Conservation (phyloP, 2,113 vertebrate species). For the Enhydra lutris region DNA sequence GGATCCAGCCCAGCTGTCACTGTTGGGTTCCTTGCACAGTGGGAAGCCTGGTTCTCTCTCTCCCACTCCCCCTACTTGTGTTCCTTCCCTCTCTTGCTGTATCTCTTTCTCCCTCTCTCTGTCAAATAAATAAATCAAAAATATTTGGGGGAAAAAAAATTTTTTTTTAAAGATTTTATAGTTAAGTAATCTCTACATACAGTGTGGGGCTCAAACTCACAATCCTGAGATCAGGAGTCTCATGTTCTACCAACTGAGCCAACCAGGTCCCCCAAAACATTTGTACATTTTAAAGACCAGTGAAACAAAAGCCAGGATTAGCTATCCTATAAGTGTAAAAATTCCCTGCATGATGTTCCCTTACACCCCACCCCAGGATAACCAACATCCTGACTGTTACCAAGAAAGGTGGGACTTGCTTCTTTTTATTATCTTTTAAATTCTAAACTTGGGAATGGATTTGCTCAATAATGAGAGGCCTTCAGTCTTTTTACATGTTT, state of each 20-base stretch:
- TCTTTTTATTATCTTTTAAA: conserved; percentile 18
- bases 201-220: neutral
- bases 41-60: no score
- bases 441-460: neutral
- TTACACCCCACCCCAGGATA: neutral
- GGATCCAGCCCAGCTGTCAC: no score
- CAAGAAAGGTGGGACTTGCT: neutral
- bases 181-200: neutral
- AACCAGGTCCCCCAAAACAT: neutral
- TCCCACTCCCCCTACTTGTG: no score
- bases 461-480: neutral
- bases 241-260: neutral
- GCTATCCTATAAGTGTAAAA: neutral
- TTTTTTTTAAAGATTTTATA: neutral
- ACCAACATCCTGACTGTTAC: neutral
- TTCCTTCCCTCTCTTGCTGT: no score
- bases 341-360: neutral
- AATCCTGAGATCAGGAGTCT: neutral
- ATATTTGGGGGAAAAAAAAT: no score
- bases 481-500: neutral
- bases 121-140: no score
- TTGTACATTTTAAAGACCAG: neutral
- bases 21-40: no score
- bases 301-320: neutral
- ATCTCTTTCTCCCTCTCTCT: no score